Percentiles rank a stretch among this genome's conserved stretches.
Evolutionary conservation across 1,140 invertebrate species (phyloP).

Genomic region (Paraescarpia echinospica): DNA sequence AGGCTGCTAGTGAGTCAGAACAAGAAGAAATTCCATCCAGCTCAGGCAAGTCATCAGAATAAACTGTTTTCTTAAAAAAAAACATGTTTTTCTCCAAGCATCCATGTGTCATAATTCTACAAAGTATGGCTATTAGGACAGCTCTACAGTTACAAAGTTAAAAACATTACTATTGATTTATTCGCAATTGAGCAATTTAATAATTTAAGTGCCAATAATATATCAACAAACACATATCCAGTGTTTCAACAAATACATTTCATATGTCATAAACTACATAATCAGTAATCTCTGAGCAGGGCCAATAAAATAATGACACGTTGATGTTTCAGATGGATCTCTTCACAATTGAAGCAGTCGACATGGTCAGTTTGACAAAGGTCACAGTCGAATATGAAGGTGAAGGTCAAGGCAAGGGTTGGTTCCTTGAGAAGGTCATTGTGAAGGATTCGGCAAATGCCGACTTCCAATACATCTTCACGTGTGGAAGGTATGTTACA

Average conservation of each 20-base stretch:
- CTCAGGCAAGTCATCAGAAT: slow-evolving; percentile 38
- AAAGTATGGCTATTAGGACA: slow-evolving; percentile 4
- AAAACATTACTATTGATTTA: no score
- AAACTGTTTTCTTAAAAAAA: not conserved
- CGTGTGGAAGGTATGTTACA: slow-evolving; percentile 42
- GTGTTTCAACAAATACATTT: no score
- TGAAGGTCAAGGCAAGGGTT: slow-evolving; percentile 36
- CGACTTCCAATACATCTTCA: slow-evolving; percentile 42
- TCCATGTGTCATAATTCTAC: no score
- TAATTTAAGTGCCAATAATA: no score
- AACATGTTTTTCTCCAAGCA: no score
- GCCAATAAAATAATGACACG: not conserved
- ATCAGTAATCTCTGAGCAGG: no score
- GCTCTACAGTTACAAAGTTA: no score
- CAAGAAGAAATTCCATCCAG: slow-evolving; percentile 36
- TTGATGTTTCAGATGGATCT: slow-evolving; percentile 20
- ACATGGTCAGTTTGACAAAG: slow-evolving; percentile 25
- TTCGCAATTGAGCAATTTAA: no score
- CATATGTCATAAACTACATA: no score
- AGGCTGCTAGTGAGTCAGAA: slow-evolving; percentile 39
- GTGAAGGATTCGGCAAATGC: slow-evolving; percentile 41
- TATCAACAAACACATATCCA: no score
- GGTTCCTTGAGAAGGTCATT: slow-evolving; percentile 47
- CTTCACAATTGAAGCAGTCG: slow-evolving; percentile 26
- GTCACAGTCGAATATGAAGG: slow-evolving; percentile 36